Conservation (phyloP, 2,888 invertebrate species). For the Agonopterix heracliana region DNA sequence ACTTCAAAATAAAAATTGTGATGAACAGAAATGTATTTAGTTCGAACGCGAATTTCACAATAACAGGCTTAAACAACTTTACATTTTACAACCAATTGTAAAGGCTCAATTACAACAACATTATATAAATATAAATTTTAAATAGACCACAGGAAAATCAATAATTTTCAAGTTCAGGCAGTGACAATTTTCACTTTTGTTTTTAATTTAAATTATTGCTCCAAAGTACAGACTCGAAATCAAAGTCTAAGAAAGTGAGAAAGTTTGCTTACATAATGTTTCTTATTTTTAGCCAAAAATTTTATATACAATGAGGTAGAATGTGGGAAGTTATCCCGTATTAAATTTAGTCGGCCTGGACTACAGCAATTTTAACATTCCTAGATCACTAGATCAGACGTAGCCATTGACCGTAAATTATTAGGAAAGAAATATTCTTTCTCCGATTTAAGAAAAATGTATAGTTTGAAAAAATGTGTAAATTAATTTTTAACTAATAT, state of each 20-base stretch:
- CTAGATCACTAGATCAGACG: background rate
- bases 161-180: constrained; percentile 39
- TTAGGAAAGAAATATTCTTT: background rate
- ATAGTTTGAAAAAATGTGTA: background rate
- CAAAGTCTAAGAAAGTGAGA: constrained; percentile 36
- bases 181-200: constrained; percentile 33
- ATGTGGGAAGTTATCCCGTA: constrained; percentile 51
- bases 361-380: constrained; percentile 20
- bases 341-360: constrained; percentile 55
- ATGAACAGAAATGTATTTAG: background rate
- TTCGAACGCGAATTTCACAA: background rate
- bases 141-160: constrained; percentile 20
- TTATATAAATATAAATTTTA: constrained; percentile 10
- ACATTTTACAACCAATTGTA: constrained; percentile 12
- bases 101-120: constrained; percentile 12
- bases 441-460: no score
- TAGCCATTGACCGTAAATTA: background rate
- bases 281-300: constrained; percentile 64
- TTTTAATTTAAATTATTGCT: constrained; percentile 54
- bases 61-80: constrained; percentile 11
- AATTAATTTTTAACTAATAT: background rate
- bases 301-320: constrained; percentile 74
- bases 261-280: constrained; percentile 39
- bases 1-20: constrained; percentile 1
- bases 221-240: constrained; percentile 39